phyloP scores from a whole-genome alignment of 2,888 invertebrate genomes.

The Hirtodrosophila histrioides region DNA sequence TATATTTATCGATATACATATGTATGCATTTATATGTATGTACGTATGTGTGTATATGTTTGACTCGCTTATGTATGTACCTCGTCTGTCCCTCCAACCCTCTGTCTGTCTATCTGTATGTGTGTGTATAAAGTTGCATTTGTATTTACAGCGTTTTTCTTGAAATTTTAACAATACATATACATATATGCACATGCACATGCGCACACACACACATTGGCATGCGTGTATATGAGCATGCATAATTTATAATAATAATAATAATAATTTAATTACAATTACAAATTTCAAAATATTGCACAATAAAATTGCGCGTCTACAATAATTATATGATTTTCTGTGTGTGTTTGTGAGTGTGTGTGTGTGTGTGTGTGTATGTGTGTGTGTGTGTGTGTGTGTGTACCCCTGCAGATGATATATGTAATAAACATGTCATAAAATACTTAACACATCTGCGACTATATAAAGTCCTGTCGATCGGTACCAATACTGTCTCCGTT shows the following conservation, averaged over 20 bases:
- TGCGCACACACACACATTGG: constrained; percentile 3
- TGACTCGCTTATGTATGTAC: neutral
- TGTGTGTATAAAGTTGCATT: constrained; percentile 23
- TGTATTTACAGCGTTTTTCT: constrained; percentile 51
- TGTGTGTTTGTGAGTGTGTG: too few relatives aligned
- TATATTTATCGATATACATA: constrained; percentile 39
- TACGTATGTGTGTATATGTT: constrained; percentile 9
- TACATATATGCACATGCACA: constrained; percentile 8
- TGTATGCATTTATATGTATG: constrained; percentile 28
- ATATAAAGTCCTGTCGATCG: too few relatives aligned
- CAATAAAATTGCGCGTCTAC: constrained; percentile 56
- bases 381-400: neutral
- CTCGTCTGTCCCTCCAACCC: too few relatives aligned
- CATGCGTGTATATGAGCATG: constrained; percentile 17
- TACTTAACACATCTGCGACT: neutral
- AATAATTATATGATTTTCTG: constrained; percentile 13
- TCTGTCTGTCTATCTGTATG: neutral
- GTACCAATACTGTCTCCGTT: too few relatives aligned
- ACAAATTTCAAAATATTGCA: constrained; percentile 40
- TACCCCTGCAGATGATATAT: constrained; percentile 25
- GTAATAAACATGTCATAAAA: neutral
- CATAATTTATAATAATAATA: constrained; percentile 61
- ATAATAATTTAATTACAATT: constrained; percentile 51
- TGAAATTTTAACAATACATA: constrained; percentile 49
- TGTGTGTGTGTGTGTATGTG: too few relatives aligned